Base-by-base conservation (phyloP, 2,888 invertebrate genomes). In the Entomobrya multifasciata region DNA sequence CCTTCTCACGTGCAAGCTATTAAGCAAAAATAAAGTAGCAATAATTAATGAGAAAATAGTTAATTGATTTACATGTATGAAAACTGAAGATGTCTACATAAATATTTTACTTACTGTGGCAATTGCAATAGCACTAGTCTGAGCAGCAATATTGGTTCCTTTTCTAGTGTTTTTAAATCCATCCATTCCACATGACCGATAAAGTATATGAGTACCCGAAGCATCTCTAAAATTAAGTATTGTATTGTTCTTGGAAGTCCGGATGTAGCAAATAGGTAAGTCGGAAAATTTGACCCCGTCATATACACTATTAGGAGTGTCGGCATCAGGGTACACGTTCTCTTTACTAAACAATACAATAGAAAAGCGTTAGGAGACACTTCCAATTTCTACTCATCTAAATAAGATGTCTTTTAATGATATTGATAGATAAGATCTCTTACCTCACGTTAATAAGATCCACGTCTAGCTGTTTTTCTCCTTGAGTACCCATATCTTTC, bases 121-220 rank as follows among this genome's bases (percentile, higher is more conserved):
- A 91, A 98, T 93, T 85, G 94, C 95, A 80, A 98, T 95, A 27
- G 97, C 98, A 27, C 98, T 97, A 13, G 98, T 96, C 93, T 99
- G 98, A 1, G 98, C 99, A 52, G 99, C 99, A 91, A 99, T 96
- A 92, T 98, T 98, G 4, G 99, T 99, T 88, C 98, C 98, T 93
- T 99, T 99, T 91, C 96, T 95, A 0, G 98, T 95, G 92, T 98
- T 97, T 93, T 97, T 98, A 92, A 98, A 99, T 5, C 99, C 99
- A 92, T 98, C 98, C 91, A 95, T 94, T 0, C 98, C 98, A 93
- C 97, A 96, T 0, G 96, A 96, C 52, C 95, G 93, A 22, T 84
- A 89, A 70, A 74, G 81, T 36, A 88, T 72, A 10, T 76, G 60
- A 74, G 91, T 92, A 93, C 97, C 97, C 92, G 94, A 94, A 86